phyloP scores from a whole-genome alignment of 1,140 invertebrate genomes.

The Hyposmocoma kahamanoa region DNA sequence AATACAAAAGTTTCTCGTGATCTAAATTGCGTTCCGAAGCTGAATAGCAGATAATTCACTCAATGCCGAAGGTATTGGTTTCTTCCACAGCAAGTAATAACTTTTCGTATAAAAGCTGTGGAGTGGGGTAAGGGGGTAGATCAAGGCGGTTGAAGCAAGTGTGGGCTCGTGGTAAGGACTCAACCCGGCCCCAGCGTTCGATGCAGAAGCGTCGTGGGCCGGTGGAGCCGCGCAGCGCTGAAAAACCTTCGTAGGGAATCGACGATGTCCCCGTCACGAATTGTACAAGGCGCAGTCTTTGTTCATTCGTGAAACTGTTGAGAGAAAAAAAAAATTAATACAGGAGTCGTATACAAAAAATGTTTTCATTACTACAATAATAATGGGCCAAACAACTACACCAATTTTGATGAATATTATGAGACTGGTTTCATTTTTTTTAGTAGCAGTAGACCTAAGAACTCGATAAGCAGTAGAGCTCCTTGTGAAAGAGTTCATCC shows the following conservation, averaged over 20 bases:
- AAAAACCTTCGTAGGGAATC: slow-evolving; percentile 97
- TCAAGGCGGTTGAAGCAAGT: slow-evolving; percentile 98
- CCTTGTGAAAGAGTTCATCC: too few relatives aligned
- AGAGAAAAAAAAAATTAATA: slow-evolving; percentile 3
- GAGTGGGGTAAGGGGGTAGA: slow-evolving; percentile 95
- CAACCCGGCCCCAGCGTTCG: slow-evolving; percentile 97
- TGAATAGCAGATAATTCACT: slow-evolving; percentile 82
- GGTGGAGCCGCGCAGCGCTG: slow-evolving; percentile 94
- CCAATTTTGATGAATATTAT: not conserved
- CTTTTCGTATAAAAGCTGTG: slow-evolving; percentile 95
- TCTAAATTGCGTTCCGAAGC: too few relatives aligned
- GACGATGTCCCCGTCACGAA: slow-evolving; percentile 98
- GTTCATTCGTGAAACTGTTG: slow-evolving; percentile 92
- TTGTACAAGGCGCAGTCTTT: slow-evolving; percentile 91
- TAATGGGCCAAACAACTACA: not conserved
- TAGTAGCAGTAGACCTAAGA: too few relatives aligned
- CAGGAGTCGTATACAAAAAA: not conserved
- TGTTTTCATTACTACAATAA: not conserved
- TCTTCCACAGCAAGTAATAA: slow-evolving; percentile 96
- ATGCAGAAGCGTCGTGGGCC: slow-evolving; percentile 98
- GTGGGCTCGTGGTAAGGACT: slow-evolving; percentile 95
- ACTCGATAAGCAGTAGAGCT: too few relatives aligned
- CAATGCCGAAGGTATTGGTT: slow-evolving; percentile 98
- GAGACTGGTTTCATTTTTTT: too few relatives aligned
- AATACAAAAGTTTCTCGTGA: too few relatives aligned